Percentiles rank a stretch among this genome's conserved stretches.
phyloP scores from a whole-genome alignment of 2,797 vertebrate genomes.

The Saxicola maurus region DNA sequence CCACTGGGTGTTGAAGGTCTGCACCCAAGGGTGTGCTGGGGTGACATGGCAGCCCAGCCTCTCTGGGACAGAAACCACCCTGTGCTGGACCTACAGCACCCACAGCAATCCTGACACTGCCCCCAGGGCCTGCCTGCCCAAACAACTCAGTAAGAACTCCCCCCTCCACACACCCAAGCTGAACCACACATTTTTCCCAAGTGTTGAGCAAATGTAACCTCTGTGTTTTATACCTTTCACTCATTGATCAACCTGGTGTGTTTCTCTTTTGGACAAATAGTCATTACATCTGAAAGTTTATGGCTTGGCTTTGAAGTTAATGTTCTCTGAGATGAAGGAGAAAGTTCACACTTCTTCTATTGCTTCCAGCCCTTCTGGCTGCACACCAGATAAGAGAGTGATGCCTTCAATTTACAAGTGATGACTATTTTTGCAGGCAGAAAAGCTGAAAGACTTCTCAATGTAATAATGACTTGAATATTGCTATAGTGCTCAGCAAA shows the following conservation, averaged over 20 bases:
- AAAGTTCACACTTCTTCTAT: conserved; percentile 56
- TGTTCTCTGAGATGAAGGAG: conserved; percentile 58
- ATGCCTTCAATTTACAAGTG: conserved; percentile 47
- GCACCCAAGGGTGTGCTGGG: rapidly evolving
- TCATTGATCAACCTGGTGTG: conserved; percentile 30
- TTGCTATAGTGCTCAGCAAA: background rate
- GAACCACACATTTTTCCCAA: background rate
- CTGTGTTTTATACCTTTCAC: conserved; percentile 27
- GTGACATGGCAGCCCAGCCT: background rate
- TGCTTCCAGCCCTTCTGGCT: conserved; percentile 42
- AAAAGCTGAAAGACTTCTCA: conserved; percentile 26
- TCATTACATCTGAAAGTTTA: conserved; percentile 62
- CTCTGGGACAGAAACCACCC: background rate
- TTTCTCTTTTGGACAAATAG: conserved; percentile 43
- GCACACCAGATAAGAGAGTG: conserved; percentile 36
- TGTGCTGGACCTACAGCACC: background rate
- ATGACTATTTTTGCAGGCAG: conserved; percentile 49
- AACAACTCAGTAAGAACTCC: background rate
- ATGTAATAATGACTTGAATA: conserved; percentile 12
- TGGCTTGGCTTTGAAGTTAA: conserved; percentile 49
- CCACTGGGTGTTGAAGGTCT: rapidly evolving
- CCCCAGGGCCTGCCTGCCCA: background rate
- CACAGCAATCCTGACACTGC: background rate
- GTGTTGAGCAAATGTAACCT: conserved; percentile 53
- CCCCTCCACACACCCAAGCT: background rate